Evolutionary conservation across 2,113 vertebrate genomes (phyloP).

Genomic region (Syngnathus typhle): DNA sequence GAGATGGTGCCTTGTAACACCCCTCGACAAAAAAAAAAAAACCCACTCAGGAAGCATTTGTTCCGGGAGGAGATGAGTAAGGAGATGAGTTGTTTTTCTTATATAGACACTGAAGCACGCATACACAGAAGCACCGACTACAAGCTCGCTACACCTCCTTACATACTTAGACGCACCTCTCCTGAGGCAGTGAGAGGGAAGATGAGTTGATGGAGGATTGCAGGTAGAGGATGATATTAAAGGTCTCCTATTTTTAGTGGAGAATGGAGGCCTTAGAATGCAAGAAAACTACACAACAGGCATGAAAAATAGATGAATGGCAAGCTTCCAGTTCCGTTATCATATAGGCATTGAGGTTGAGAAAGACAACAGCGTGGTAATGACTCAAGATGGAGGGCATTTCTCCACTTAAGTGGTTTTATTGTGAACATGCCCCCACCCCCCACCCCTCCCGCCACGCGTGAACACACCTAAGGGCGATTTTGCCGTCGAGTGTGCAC

Average conservation of each 20-base stretch:
- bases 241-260: slow-evolving; percentile 50
- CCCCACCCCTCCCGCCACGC: background rate
- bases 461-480: slow-evolving; percentile 13
- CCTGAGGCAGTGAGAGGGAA: slow-evolving; percentile 32
- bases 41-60: slow-evolving; percentile 67
- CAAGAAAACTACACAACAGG: slow-evolving; percentile 46
- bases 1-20: slow-evolving; percentile 50
- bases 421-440: slow-evolving; percentile 30
- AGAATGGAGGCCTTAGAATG: slow-evolving; percentile 35
- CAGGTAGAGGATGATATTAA: slow-evolving; percentile 52
- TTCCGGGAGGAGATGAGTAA: slow-evolving; percentile 61
- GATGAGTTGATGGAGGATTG: slow-evolving; percentile 53
- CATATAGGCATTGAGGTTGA: slow-evolving; percentile 24
- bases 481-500: slow-evolving; percentile 20
- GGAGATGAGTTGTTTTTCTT: slow-evolving; percentile 54
- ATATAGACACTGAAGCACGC: slow-evolving; percentile 16
- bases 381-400: slow-evolving; percentile 47
- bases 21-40: slow-evolving; percentile 8
- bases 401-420: slow-evolving; percentile 47
- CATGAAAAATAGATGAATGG: slow-evolving; percentile 66
- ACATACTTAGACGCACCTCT: slow-evolving; percentile 32
- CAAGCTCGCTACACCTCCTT: slow-evolving; percentile 10
- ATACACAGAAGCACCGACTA: slow-evolving; percentile 11
- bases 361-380: slow-evolving; percentile 49
- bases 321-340: slow-evolving; percentile 44